Conservation (phyloP, 1,140 invertebrate genomes). For the Drosophila lacteicornis region DNA sequence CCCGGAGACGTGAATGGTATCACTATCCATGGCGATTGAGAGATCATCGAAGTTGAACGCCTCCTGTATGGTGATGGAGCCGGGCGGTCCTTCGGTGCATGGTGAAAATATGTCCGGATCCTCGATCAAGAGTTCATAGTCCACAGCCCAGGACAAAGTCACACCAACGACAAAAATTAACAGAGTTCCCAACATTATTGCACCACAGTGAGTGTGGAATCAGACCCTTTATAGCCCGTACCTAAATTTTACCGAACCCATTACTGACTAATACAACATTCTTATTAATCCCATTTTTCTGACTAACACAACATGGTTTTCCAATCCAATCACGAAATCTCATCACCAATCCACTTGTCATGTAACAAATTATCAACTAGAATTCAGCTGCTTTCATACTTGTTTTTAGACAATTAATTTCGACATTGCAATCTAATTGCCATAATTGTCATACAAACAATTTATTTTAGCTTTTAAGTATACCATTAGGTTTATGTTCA, state of each 20-base stretch:
- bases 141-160: slow-evolving; percentile 7
- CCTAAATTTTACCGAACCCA: background rate
- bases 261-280: background rate
- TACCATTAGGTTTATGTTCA: too few species aligned
- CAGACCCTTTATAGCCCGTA: slow-evolving; percentile 10
- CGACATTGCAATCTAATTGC: too few species aligned
- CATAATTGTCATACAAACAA: too few species aligned
- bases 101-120: slow-evolving; percentile 56
- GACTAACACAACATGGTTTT: too few species aligned
- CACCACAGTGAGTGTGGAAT: background rate
- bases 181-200: slow-evolving; percentile 31
- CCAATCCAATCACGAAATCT: too few species aligned
- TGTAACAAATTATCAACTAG: too few species aligned
- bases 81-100: slow-evolving; percentile 36
- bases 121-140: slow-evolving; percentile 53
- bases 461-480: too few species aligned
- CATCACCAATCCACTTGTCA: too few species aligned
- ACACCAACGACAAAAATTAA: slow-evolving; percentile 16
- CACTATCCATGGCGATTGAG: slow-evolving; percentile 8
- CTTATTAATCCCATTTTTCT: background rate
- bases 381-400: too few species aligned
- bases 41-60: slow-evolving; percentile 28
- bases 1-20: slow-evolving; percentile 40
- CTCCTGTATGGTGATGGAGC: background rate
- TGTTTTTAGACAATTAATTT: too few species aligned